Percentiles rank a stretch among this genome's conserved stretches.
Conservation (phyloP, 2,113 vertebrate genomes). For the Neomonachus schauinslandi region DNA sequence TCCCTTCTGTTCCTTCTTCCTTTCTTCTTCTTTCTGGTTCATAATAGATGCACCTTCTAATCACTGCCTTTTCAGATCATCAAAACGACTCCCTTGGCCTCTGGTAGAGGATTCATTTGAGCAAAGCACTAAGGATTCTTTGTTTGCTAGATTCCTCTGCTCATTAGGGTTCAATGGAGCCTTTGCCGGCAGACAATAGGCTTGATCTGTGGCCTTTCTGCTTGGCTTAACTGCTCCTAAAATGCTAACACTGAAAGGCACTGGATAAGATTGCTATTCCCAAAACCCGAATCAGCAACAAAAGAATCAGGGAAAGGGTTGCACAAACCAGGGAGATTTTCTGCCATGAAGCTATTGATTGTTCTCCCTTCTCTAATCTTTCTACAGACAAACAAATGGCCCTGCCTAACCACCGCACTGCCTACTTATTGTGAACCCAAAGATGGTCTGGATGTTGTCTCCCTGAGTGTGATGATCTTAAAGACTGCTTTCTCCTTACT, state of each 20-base stretch:
- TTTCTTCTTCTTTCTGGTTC: not conserved
- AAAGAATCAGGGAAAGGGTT: conserved; percentile 52
- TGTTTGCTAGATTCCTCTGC: conserved; percentile 73
- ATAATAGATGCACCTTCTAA: conserved; percentile 68
- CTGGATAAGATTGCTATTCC: conserved; percentile 72
- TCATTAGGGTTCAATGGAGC: conserved; percentile 73
- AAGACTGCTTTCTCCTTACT: conserved; percentile 51
- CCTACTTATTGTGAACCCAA: conserved; percentile 70
- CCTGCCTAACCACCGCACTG: conserved; percentile 53
- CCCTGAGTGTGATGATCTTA: conserved; percentile 58
- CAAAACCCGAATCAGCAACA: conserved; percentile 77
- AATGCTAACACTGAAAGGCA: conserved; percentile 43
- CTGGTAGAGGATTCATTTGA: conserved; percentile 62
- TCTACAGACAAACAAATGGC: conserved; percentile 64
- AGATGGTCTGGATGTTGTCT: conserved; percentile 60
- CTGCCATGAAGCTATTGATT: conserved; percentile 58
- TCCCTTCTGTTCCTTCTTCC: not conserved
- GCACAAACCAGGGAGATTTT: conserved; percentile 54
- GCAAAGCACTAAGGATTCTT: conserved; percentile 68
- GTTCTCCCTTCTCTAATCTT: conserved; percentile 64
- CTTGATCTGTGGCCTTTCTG: conserved; percentile 75
- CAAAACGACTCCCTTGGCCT: conserved; percentile 58
- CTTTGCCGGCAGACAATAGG: conserved; percentile 71
- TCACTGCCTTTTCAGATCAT: conserved; percentile 71
- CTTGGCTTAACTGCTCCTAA: conserved; percentile 63